Evolutionary conservation across 2,113 vertebrate species (phyloP).

Genomic region (Brachyhypopomus occidentalis): DNA sequence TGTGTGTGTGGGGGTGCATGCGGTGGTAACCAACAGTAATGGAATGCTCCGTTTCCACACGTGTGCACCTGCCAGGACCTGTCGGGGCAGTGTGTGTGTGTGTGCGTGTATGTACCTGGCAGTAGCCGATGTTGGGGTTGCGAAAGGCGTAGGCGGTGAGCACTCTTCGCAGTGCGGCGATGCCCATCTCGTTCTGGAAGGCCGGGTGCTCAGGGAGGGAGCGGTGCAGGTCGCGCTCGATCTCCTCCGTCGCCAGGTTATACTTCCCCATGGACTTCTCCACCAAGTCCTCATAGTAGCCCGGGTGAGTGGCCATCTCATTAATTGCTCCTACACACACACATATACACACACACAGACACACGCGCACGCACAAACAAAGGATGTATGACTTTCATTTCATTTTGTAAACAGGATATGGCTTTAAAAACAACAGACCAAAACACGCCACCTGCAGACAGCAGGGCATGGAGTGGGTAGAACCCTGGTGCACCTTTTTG

Average conservation of each 20-base stretch:
- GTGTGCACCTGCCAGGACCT: not conserved
- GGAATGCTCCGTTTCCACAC: too few relatives aligned
- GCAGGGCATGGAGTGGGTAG: conserved; percentile 6
- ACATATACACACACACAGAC: conserved; percentile 3
- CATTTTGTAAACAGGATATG: conserved; percentile 37
- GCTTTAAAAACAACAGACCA: not conserved
- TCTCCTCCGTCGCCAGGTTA: conserved; percentile 96
- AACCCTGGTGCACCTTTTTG: not conserved
- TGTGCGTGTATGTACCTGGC: conserved; percentile 80
- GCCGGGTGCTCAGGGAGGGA: conserved; percentile 96
- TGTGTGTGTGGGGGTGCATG: too few relatives aligned
- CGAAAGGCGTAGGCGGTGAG: conserved; percentile 96
- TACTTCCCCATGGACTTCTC: conserved; percentile 98
- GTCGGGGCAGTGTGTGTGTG: not conserved
- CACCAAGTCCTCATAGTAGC: conserved; percentile 96
- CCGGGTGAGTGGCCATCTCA: conserved; percentile 94
- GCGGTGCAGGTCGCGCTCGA: conserved; percentile 95
- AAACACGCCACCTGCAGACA: not conserved
- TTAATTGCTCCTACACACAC: conserved; percentile 86
- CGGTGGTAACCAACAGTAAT: too few relatives aligned
- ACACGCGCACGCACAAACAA: not conserved
- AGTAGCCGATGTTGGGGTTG: conserved; percentile 98
- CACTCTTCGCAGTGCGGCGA: conserved; percentile 92
- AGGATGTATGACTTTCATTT: too few relatives aligned
- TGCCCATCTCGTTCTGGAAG: conserved; percentile 99